A percentile compares a stretch with the other conserved stretches of the same genome.
Evolutionary conservation across 2,888 invertebrate species (phyloP).

Genomic region (Drosophila demipolita): DNA sequence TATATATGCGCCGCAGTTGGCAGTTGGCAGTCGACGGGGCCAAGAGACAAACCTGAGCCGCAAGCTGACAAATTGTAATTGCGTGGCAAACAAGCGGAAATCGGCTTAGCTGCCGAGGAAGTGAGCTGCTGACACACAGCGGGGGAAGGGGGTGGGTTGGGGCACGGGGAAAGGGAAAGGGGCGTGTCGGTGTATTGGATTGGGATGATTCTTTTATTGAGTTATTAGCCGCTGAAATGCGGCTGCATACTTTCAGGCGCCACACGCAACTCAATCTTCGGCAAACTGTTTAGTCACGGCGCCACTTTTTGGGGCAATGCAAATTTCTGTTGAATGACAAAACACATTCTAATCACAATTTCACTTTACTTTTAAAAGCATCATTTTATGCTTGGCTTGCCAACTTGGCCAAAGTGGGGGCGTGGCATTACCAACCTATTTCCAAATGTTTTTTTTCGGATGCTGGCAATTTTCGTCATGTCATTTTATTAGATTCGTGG

Average conservation of each 20-base stretch:
- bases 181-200: background rate
- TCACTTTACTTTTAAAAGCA: constrained; percentile 64
- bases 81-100: constrained; percentile 78
- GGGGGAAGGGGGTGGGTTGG: no score
- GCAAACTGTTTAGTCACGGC: constrained; percentile 59
- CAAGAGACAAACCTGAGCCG: constrained; percentile 56
- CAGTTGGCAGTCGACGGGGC: constrained; percentile 30
- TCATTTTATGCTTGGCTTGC: constrained; percentile 79
- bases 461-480: constrained; percentile 40
- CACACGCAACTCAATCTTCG: constrained; percentile 52
- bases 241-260: constrained; percentile 46
- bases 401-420: background rate
- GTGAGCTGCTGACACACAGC: background rate
- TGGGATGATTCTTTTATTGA: constrained; percentile 56
- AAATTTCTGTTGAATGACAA: constrained; percentile 60
- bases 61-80: constrained; percentile 78
- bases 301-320: constrained; percentile 34
- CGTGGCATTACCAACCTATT: constrained; percentile 8
- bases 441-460: constrained; percentile 2
- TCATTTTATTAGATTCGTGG: constrained; percentile 60
- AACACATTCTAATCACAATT: constrained; percentile 51
- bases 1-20: constrained; percentile 53
- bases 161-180: background rate
- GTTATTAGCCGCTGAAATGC: constrained; percentile 63
- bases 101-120: constrained; percentile 66